Conservation (phyloP, 2,797 vertebrate species). For the Mycteria americana region DNA sequence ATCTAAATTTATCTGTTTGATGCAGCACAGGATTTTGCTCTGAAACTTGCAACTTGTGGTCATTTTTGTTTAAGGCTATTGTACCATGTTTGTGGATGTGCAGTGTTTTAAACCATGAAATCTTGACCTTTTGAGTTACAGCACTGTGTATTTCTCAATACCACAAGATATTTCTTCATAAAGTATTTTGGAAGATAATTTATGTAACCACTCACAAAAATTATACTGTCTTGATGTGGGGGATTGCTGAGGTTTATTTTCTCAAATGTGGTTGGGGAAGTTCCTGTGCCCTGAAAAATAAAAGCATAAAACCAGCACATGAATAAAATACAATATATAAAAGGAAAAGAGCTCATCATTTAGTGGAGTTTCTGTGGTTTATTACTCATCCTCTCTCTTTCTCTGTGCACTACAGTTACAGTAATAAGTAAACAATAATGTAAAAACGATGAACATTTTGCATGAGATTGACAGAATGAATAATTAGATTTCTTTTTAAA, state of each 20-base stretch:
- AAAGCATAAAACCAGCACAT: neutral
- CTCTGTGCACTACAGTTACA: neutral
- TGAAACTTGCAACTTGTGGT: neutral
- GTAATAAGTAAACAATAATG: neutral
- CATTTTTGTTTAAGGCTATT: neutral
- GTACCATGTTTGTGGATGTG: neutral
- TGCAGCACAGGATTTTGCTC: neutral
- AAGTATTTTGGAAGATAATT: constrained; percentile 1
- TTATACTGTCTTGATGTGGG: neutral
- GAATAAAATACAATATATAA: neutral
- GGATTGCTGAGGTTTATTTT: neutral
- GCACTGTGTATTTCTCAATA: neutral
- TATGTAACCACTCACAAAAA: neutral
- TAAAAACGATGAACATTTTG: neutral
- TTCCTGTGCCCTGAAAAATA: neutral
- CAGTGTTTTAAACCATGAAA: neutral
- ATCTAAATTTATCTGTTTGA: neutral
- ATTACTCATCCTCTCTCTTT: neutral
- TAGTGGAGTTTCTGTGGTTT: neutral
- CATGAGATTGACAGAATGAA: neutral
- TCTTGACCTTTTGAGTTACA: neutral
- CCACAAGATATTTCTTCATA: neutral
- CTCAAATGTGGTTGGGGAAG: neutral
- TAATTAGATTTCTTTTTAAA: neutral
- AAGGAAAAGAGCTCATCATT: neutral